Evolutionary conservation across 2,113 vertebrate species (phyloP).

Genomic region (Oenanthe oenanthe): DNA sequence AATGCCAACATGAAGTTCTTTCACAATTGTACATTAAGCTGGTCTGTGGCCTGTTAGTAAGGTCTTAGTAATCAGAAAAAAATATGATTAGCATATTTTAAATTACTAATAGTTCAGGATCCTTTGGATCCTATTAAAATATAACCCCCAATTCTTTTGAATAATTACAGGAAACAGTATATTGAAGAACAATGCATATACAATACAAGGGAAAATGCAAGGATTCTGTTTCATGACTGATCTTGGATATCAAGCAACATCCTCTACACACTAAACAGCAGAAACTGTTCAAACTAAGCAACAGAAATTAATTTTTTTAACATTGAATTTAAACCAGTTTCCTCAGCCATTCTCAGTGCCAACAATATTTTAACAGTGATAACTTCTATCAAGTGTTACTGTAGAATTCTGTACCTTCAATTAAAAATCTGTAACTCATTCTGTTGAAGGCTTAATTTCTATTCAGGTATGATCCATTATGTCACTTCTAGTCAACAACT

Average conservation of each 20-base stretch:
- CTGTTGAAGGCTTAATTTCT: not conserved
- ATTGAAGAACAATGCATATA: not conserved
- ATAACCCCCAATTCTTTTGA: not conserved
- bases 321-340: not conserved
- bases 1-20: not conserved
- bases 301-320: not conserved
- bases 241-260: not conserved
- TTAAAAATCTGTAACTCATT: not conserved
- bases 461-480: not conserved
- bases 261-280: not conserved
- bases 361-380: not conserved
- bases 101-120: not conserved
- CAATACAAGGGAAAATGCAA: not conserved
- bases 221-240: not conserved
- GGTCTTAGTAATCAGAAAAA: not conserved
- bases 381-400: not conserved
- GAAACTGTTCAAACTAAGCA: not conserved
- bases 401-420: not conserved
- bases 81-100: not conserved
- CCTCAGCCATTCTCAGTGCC: not conserved
- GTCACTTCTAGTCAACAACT: not conserved
- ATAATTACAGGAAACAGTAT: not conserved
- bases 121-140: not conserved
- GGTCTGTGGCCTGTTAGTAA: not conserved
- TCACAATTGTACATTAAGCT: not conserved